Evolutionary conservation across 2,797 vertebrate species (phyloP).

Genomic region (Gymnoscopelus microlampas): DNA sequence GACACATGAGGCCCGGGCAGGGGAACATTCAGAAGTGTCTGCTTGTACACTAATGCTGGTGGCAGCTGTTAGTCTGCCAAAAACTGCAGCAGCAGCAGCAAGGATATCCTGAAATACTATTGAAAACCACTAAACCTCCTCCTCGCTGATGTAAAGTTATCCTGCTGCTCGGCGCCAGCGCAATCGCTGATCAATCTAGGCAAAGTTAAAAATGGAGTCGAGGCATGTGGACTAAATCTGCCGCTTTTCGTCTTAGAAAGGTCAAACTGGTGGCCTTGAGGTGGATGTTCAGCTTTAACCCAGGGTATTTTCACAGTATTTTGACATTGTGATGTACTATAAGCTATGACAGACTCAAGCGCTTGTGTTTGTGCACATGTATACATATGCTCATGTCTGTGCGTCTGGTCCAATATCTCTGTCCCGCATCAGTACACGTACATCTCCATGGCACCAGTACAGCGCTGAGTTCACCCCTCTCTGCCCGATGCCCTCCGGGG

Average conservation of each 20-base stretch:
- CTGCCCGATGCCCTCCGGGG: slow-evolving; percentile 69
- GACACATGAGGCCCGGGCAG: slow-evolving; percentile 77
- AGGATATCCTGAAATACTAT: slow-evolving; percentile 82
- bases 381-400: slow-evolving; percentile 22
- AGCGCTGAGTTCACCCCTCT: slow-evolving; percentile 51
- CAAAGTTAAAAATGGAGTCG: slow-evolving; percentile 74
- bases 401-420: slow-evolving; percentile 49
- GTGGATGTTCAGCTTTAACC: slow-evolving; percentile 18
- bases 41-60: slow-evolving; percentile 74
- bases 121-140: slow-evolving; percentile 81
- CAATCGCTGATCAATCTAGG: slow-evolving; percentile 79
- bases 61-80: slow-evolving; percentile 77
- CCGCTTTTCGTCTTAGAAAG: slow-evolving; percentile 65
- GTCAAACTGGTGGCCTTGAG: slow-evolving; percentile 50
- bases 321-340: slow-evolving; percentile 17
- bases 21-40: slow-evolving; percentile 77
- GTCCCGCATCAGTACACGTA: slow-evolving; percentile 32
- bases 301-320: slow-evolving; percentile 20
- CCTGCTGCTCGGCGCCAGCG: slow-evolving; percentile 77
- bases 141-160: slow-evolving; percentile 75
- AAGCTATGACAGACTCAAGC: slow-evolving; percentile 25
- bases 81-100: slow-evolving; percentile 74
- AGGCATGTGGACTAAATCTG: slow-evolving; percentile 62
- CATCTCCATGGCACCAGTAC: slow-evolving; percentile 46
- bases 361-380: slow-evolving; percentile 19